Evolutionary conservation across 2,797 vertebrate species (phyloP).

Genomic region (Ataeniobius toweri): DNA sequence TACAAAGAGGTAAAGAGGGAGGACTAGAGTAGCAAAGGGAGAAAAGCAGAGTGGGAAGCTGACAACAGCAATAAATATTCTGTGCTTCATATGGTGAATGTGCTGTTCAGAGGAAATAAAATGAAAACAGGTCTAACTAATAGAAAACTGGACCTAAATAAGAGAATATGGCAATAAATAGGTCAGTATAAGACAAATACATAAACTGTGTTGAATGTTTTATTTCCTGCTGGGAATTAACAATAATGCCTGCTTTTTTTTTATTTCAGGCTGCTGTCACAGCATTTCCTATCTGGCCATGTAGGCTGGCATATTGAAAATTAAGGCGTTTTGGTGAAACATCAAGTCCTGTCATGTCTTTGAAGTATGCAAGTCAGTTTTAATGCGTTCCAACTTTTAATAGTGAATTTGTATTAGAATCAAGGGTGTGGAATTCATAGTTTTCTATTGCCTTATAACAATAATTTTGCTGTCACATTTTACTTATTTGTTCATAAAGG

Average conservation of each 20-base stretch:
- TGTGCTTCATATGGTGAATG: not conserved
- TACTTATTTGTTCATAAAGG: not conserved
- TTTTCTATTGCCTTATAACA: not conserved
- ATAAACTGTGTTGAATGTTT: constrained; percentile 20
- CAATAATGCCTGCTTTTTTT: not conserved
- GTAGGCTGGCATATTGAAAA: not conserved
- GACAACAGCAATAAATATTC: constrained; percentile 32
- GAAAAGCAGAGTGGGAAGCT: constrained; percentile 39
- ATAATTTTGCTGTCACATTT: not conserved
- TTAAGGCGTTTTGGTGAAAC: not conserved
- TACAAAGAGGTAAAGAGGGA: constrained; percentile 33
- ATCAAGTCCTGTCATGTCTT: not conserved
- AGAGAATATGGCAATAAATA: not conserved
- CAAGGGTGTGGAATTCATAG: not conserved
- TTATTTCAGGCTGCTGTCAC: not conserved
- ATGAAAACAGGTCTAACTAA: constrained; percentile 9
- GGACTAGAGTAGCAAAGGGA: constrained; percentile 34
- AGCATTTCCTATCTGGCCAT: not conserved
- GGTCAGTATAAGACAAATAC: constrained; percentile 39
- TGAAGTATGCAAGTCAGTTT: not conserved
- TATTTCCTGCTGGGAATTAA: constrained; percentile 2
- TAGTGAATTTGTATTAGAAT: not conserved
- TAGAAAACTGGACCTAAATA: constrained; percentile 3
- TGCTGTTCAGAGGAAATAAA: constrained; percentile 2
- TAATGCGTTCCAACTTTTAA: not conserved